These are phyloP conservation scores for Semnopithecus entellus DNA, from an alignment of 2,113 vertebrate genomes.

Conservation along the genomic window DNA sequence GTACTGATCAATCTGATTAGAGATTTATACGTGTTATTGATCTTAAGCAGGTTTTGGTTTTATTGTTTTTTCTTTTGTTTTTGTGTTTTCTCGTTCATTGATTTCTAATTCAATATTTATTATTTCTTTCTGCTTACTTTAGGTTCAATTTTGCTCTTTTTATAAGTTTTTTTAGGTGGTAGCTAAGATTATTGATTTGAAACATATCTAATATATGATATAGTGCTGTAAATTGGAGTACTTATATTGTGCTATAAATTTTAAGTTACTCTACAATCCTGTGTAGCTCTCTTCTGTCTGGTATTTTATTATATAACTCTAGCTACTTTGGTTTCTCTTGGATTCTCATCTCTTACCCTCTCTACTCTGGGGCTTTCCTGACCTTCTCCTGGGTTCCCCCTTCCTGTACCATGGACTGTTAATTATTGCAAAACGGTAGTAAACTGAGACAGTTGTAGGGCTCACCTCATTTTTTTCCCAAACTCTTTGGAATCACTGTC, in stretches of 20 bases:
- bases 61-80: neutral
- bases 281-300: neutral
- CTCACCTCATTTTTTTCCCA: neutral
- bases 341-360: neutral
- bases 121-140: neutral
- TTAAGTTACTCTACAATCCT: neutral
- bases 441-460: neutral
- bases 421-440: neutral
- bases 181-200: neutral
- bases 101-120: neutral
- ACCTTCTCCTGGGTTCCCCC: neutral
- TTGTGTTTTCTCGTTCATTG: neutral
- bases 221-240: neutral
- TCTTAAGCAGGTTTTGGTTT: neutral
- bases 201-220: neutral
- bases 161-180: neutral
- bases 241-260: neutral
- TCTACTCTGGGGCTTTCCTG: neutral
- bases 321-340: neutral
- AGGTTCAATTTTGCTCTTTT: slow-evolving; percentile 10
- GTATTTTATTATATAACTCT: neutral
- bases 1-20: neutral
- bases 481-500: neutral
- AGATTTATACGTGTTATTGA: neutral
- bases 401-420: neutral